Base-by-base conservation (phyloP, 2,888 invertebrate species). In the Xylocampa areola region DNA sequence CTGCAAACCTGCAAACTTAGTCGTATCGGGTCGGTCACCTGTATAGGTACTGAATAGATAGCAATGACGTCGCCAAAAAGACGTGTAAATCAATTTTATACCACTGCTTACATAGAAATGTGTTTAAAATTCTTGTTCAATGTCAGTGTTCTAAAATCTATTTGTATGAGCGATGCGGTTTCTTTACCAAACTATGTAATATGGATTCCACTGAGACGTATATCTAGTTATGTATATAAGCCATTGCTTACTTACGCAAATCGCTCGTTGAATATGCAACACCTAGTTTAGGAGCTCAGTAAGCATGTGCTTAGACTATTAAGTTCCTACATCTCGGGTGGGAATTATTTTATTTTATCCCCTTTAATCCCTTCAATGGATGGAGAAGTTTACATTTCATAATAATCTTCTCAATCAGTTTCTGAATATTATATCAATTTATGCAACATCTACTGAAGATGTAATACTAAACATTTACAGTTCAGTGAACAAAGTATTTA, bases 261-360 rank as follows among this genome's bases (percentile, higher is more conserved):
- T 93, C 91, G 87, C 89, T 89, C 90, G 88, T 90, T 93, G 93
- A 93, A 93, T 93, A 93, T 92, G 92, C 90, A 93, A 90, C 88
- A 83, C 84, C 88, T 92, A 91, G 92, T 93, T 90, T 89, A 82
- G 90, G 82, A 88, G 91, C 89, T 91, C 89, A 87, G 87, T 88
- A 88, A 91, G 90, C 91, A 91, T 85, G 85, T 91, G 92, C 89
- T 91, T 89, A 90, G 89, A 91, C 90, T 92, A 89, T 90, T 91
- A 92, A 92, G 90, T 89, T 90, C 82, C 84, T 81, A 83, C 80
- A 81, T 86, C 80, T 85, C 63, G 72, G 79, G 79, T 80, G 66
- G 71, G 63, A 78, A 83, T 79, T 80, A 80, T 82, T 85, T 82
- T 81, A 79, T 79, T 77, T 57, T 59, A 71, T 73, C 69, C 60